A percentile compares a stretch with the other conserved stretches of the same genome.
Conservation (phyloP, 1,140 invertebrate species). For the Magallana gigas region DNA sequence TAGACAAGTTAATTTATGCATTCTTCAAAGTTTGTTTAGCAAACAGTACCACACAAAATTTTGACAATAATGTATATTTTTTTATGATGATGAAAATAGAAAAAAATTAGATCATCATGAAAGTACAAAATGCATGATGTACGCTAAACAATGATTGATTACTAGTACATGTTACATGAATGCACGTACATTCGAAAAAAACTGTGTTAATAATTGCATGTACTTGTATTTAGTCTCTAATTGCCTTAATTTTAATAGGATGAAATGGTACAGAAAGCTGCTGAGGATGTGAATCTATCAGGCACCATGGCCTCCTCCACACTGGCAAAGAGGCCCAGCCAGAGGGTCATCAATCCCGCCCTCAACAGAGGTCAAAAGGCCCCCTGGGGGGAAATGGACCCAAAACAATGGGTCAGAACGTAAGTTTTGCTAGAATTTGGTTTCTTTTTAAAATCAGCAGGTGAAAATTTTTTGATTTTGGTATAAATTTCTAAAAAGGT, state of each 20-base stretch:
- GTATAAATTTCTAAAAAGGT: background rate
- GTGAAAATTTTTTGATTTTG: too few species aligned
- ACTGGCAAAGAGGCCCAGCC: constrained; percentile 63
- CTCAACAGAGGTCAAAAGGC: constrained; percentile 64
- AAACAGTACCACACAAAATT: too few species aligned
- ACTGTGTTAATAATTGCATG: too few species aligned
- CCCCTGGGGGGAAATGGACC: constrained; percentile 73
- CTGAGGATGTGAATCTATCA: constrained; percentile 70
- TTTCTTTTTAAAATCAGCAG: background rate
- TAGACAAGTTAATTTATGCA: too few species aligned
- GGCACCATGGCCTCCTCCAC: constrained; percentile 73
- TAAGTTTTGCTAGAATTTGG: constrained; percentile 58
- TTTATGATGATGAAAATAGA: too few species aligned
- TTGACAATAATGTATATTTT: too few species aligned
- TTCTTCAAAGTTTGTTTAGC: too few species aligned
- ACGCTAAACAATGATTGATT: too few species aligned
- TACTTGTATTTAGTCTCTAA: background rate
- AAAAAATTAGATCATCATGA: too few species aligned
- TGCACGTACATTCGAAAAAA: too few species aligned
- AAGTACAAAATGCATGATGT: too few species aligned
- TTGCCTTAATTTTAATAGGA: constrained; percentile 65
- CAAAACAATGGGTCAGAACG: constrained; percentile 77
- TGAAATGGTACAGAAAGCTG: constrained; percentile 68
- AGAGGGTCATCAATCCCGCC: constrained; percentile 72
- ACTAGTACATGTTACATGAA: too few species aligned